Conservation (phyloP, 1,140 invertebrate species). For the Drosophila pandora region DNA sequence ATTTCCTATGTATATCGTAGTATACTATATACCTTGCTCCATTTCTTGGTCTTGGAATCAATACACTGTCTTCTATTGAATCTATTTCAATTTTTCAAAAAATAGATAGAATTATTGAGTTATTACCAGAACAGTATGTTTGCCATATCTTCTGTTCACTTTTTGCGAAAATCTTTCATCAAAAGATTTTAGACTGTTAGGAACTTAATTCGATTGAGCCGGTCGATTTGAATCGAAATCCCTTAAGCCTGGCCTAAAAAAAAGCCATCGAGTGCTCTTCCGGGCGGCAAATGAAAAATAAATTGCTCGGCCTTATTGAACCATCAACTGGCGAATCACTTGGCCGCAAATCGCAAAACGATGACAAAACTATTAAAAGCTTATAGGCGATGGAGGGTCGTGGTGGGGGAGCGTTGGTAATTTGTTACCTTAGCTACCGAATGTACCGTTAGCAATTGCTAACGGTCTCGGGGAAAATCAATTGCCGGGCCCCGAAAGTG, state of each 20-base stretch:
- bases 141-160: no score
- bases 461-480: constrained; percentile 58
- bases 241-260: constrained; percentile 7
- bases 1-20: no score
- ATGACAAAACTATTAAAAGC: constrained; percentile 65
- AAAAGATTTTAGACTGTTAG: no score
- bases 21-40: no score
- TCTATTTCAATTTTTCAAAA: no score
- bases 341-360: constrained; percentile 38
- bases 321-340: constrained; percentile 25
- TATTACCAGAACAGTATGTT: no score
- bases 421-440: constrained; percentile 52
- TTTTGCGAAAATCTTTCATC: no score
- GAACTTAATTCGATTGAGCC: constrained; percentile 18
- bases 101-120: no score
- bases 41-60: no score
- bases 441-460: constrained; percentile 23
- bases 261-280: constrained; percentile 21
- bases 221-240: not conserved
- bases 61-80: no score
- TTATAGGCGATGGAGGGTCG: not conserved
- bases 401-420: constrained; percentile 17
- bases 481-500: constrained; percentile 28
- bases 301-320: constrained; percentile 10
- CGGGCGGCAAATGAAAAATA: constrained; percentile 14